Evolutionary conservation across 2,797 vertebrate species (phyloP).

Genomic region (Dicrostonyx torquatus): DNA sequence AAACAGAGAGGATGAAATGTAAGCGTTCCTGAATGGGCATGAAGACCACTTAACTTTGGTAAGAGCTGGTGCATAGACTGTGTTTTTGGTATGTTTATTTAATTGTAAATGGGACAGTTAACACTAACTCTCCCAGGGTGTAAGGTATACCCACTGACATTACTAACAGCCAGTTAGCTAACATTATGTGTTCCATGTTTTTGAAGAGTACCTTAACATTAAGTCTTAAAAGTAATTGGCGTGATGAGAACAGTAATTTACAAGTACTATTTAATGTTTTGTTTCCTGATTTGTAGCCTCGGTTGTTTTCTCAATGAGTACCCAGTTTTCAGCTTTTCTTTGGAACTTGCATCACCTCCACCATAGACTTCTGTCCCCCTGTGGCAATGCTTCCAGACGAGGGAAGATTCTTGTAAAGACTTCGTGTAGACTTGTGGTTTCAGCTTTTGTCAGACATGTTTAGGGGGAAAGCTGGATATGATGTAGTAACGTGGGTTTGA

Average conservation of each 20-base stretch:
- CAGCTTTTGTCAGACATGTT: not conserved
- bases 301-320: not conserved
- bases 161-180: conserved; percentile 33
- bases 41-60: not conserved
- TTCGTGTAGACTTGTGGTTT: not conserved
- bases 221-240: not conserved
- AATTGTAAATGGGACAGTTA: not conserved
- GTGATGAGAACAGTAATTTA: not conserved
- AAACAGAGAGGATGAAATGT: conserved; percentile 7
- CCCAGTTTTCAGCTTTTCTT: conserved; percentile 17
- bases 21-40: not conserved
- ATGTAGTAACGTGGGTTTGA: conserved; percentile 30
- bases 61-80: not conserved
- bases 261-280: not conserved
- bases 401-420: conserved; percentile 41
- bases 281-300: not conserved
- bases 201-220: not conserved
- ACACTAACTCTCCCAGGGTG: not conserved
- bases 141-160: not conserved
- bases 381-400: conserved; percentile 13
- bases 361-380: not conserved
- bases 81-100: not conserved
- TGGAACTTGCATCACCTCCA: not conserved
- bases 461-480: not conserved
- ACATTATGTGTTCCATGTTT: conserved; percentile 28